Percentiles rank a stretch among this genome's conserved stretches.
Evolutionary conservation across 1,140 invertebrate genomes (phyloP).

Genomic region (Tetranychus cinnabarinus): DNA sequence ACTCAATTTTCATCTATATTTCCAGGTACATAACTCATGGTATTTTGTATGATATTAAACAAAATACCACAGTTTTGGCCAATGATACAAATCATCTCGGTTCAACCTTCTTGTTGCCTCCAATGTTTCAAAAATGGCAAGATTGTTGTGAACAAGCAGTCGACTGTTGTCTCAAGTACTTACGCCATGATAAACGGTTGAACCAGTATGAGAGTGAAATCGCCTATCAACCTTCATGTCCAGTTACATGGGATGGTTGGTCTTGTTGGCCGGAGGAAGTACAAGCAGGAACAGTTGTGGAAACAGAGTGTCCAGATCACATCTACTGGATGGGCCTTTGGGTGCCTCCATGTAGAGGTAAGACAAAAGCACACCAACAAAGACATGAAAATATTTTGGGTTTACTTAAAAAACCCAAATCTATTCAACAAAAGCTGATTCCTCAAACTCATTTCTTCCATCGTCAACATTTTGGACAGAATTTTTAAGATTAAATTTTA

Average conservation of each 20-base stretch:
- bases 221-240: conserved; percentile 7
- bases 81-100: conserved; percentile 5
- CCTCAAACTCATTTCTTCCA: too few relatives aligned
- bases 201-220: neutral
- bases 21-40: neutral
- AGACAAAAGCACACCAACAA: conserved; percentile 7
- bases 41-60: neutral
- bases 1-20: too few relatives aligned
- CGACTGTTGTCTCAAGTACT: neutral
- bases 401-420: too few relatives aligned
- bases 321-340: conserved; percentile 18
- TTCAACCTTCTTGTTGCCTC: neutral
- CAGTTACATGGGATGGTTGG: conserved; percentile 26
- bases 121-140: conserved; percentile 7
- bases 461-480: too few relatives aligned
- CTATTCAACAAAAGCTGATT: too few relatives aligned
- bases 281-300: conserved; percentile 10
- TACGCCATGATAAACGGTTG: neutral
- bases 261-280: conserved; percentile 20
- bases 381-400: neutral
- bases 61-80: neutral
- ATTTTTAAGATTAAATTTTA: too few relatives aligned
- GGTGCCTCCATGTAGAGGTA: conserved; percentile 18
- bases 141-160: conserved; percentile 4
- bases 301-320: conserved; percentile 19